phyloP scores from a whole-genome alignment of 2,113 vertebrate genomes.

The Mus spicilegus region DNA sequence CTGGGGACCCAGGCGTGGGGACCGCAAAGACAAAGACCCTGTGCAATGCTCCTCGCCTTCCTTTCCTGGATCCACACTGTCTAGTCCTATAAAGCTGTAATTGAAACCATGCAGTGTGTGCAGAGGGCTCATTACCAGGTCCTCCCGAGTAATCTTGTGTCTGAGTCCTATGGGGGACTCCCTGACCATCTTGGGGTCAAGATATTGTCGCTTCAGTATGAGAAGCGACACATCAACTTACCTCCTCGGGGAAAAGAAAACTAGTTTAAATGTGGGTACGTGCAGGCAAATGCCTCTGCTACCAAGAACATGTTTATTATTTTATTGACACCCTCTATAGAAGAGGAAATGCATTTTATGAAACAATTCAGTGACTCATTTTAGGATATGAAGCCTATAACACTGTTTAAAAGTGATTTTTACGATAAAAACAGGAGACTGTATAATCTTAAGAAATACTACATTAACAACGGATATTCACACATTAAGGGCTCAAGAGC shows the following conservation, averaged over 20 bases:
- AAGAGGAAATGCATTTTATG: constrained; percentile 76
- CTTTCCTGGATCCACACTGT: constrained; percentile 84
- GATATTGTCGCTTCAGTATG: constrained; percentile 71
- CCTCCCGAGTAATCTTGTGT: constrained; percentile 75
- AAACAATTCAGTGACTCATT: constrained; percentile 70
- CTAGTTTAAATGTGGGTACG: constrained; percentile 39
- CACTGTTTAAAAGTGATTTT: constrained; percentile 37
- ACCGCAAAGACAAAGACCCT: constrained; percentile 82
- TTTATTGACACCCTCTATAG: constrained; percentile 69
- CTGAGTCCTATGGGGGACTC: constrained; percentile 78
- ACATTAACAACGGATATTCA: constrained; percentile 57
- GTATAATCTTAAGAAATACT: constrained; percentile 57
- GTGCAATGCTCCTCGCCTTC: constrained; percentile 76
- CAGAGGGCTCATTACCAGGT: constrained; percentile 81
- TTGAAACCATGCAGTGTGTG: constrained; percentile 84
- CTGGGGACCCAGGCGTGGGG: constrained; percentile 78
- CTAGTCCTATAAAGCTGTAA: constrained; percentile 85
- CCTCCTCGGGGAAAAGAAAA: constrained; percentile 70
- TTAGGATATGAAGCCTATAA: constrained; percentile 37
- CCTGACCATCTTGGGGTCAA: constrained; percentile 80
- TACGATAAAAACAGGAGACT: constrained; percentile 29
- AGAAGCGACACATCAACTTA: constrained; percentile 62
- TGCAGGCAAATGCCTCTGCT: constrained; percentile 48
- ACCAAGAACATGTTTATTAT: constrained; percentile 21
- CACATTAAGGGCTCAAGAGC: constrained; percentile 72